Evolutionary conservation across 2,113 vertebrate genomes (phyloP), one percentile per base, ranked within the genome.

Genomic region (Serinus canaria): DNA sequence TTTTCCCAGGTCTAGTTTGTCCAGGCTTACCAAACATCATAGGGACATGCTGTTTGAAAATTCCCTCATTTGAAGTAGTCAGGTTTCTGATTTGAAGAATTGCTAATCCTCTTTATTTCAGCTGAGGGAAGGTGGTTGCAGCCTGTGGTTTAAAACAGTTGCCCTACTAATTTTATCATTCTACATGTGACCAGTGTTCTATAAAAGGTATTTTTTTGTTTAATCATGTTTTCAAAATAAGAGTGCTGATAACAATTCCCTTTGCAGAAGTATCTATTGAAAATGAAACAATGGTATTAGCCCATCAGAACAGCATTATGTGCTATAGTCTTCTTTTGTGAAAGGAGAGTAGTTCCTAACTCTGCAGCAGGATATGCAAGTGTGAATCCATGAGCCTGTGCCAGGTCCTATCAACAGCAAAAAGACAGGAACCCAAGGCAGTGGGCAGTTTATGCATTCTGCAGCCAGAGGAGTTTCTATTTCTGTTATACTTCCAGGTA

Each of bases 391-490:
- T 15, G 17, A 89, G 94, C 47, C 73, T 79, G n/a, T 91, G 89
- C 67, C 77, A 87, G 15, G 15, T 87, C 77, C 91, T 53, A 41
- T 89, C 91, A 91, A 21, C 39, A 62, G 62, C 41, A 90, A 72
- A 92, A 81, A 75, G 69, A 72, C 60, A 60, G 31, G 67, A 79
- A 72, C 66, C 1, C 0, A 79, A 84, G 78, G 49, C 81, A 78
- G 13, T 47, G 69, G 84, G 15, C 41, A 91, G 30, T 84, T 87
- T 58, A 24, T 3, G 2, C 64, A 72, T 78, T 92, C 66, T 84
- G 58, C 77, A 84, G 73, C 44, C 66, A 60, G 77, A 86, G 24
- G 47, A 81, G 31, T 60, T 97, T 89, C 69, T 94, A 64, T 94
- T 95, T 87, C 64, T 87, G 66, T 78, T 82, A 16, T 11, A 64